Conservation (phyloP, 2,888 invertebrate species). For the Nephrotoma guestfalica region DNA sequence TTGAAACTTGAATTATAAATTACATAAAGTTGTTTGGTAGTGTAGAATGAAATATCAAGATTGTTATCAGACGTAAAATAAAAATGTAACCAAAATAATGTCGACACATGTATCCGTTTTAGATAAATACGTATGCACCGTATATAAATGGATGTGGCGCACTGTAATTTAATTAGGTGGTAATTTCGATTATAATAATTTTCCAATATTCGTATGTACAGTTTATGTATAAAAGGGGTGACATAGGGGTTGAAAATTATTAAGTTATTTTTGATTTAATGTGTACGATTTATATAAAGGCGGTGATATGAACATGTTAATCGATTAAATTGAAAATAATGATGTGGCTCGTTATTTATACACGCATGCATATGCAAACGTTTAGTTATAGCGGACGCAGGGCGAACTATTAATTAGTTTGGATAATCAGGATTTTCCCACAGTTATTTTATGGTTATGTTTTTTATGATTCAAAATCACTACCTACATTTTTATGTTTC, state of each 20-base stretch:
- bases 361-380: neutral
- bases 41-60: neutral
- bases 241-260: neutral
- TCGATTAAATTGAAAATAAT: neutral
- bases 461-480: neutral
- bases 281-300: neutral
- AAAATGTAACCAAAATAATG: neutral
- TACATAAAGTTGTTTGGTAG: neutral
- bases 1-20: neutral
- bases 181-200: neutral
- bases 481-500: neutral
- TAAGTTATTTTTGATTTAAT: neutral
- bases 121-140: neutral
- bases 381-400: neutral
- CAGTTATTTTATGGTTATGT: neutral
- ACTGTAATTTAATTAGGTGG: neutral
- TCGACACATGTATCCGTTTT: constrained; percentile 4
- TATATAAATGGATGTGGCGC: neutral
- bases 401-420: neutral
- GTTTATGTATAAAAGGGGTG: neutral
- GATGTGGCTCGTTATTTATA: neutral
- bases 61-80: neutral
- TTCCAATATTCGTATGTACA: neutral
- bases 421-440: neutral
- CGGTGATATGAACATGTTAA: neutral